Conservation (phyloP, 2,888 invertebrate species). For the Spisula subtruncata region DNA sequence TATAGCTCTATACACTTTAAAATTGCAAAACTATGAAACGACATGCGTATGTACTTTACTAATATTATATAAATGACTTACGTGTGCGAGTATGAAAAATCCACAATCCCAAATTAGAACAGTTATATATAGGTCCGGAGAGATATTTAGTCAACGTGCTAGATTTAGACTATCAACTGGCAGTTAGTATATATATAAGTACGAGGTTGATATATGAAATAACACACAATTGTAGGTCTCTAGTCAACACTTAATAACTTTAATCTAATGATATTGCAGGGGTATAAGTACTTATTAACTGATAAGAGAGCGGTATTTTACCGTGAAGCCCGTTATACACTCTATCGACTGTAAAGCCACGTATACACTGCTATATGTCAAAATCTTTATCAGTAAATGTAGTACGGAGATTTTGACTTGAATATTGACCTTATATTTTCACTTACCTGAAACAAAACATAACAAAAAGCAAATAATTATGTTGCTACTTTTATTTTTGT, state of each 20-base stretch:
- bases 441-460: too few species aligned
- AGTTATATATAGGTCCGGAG: not conserved
- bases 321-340: not conserved
- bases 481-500: not conserved
- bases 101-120: not conserved
- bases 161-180: not conserved
- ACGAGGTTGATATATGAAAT: conserved; percentile 2
- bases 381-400: too few species aligned
- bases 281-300: conserved; percentile 26
- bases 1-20: too few species aligned
- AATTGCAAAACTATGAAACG: too few species aligned
- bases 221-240: not conserved
- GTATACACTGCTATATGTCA: too few species aligned
- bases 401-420: too few species aligned
- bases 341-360: not conserved
- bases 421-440: not conserved
- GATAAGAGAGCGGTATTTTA: not conserved
- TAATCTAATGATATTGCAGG: conserved; percentile 20
- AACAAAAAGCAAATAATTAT: not conserved
- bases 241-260: conserved; percentile 21
- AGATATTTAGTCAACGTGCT: not conserved
- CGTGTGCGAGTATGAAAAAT: not conserved
- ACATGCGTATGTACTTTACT: too few species aligned
- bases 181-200: not conserved
- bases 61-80: not conserved